These are phyloP conservation scores for Tinamus guttatus DNA, from an alignment of 2,113 vertebrate species.

Conservation along the genomic window DNA sequence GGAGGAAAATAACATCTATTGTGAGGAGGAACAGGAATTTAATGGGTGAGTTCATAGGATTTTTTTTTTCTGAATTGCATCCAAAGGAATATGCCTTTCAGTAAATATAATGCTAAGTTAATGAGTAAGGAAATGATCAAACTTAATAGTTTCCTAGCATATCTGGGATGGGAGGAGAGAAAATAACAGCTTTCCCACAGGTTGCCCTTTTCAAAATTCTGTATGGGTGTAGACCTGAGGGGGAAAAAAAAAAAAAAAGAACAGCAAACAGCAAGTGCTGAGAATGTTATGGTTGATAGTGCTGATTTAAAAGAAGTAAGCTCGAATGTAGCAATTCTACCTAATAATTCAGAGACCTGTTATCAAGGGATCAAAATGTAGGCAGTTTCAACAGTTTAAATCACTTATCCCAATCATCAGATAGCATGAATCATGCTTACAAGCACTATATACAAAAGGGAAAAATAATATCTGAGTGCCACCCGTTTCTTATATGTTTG, in stretches of 20 bases:
- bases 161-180: not conserved
- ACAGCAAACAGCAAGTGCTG: not conserved
- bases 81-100: constrained; percentile 26
- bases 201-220: constrained; percentile 22
- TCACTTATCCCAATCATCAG: not conserved
- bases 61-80: not conserved
- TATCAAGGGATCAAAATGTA: constrained; percentile 17
- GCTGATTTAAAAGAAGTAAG: not conserved
- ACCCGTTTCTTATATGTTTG: not conserved
- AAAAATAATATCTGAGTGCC: not conserved
- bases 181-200: constrained; percentile 31
- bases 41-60: not conserved
- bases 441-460: not conserved
- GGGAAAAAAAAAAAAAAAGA: not conserved
- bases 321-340: not conserved
- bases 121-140: constrained; percentile 40
- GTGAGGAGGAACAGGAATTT: constrained; percentile 13
- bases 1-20: not conserved
- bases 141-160: constrained; percentile 47
- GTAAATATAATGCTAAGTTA: constrained; percentile 33
- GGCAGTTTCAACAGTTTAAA: not conserved
- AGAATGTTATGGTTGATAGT: not conserved
- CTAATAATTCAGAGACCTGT: not conserved
- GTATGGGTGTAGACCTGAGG: not conserved
- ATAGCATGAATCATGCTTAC: not conserved